Percentiles rank a stretch among this genome's conserved stretches.
Evolutionary conservation across 2,888 invertebrate genomes (phyloP).

Genomic region (Hesperia comma): DNA sequence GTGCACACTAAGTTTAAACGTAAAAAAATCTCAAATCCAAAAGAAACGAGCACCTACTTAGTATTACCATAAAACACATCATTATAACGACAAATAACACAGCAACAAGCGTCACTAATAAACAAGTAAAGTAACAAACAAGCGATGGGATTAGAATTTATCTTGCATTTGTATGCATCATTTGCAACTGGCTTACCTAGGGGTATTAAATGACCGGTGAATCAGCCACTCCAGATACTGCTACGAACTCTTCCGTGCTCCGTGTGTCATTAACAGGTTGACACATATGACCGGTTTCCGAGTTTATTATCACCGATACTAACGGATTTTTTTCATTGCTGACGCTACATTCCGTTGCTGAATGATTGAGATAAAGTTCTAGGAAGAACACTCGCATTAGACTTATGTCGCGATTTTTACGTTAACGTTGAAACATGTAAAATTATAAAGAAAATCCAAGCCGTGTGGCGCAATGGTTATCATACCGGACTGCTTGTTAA

Average conservation of each 20-base stretch:
- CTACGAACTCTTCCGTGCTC: slow-evolving; percentile 30
- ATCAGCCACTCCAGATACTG: slow-evolving; percentile 31
- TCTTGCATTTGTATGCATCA: slow-evolving; percentile 26
- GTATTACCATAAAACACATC: not conserved
- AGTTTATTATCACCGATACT: slow-evolving; percentile 14
- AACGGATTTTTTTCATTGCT: slow-evolving; percentile 29
- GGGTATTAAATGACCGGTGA: slow-evolving; percentile 24
- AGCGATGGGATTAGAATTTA: slow-evolving; percentile 17
- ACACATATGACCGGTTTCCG: slow-evolving; percentile 9
- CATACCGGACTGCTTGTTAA: too few species aligned
- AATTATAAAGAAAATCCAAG: too few species aligned
- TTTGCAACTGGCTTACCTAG: slow-evolving; percentile 24
- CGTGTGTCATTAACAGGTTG: slow-evolving; percentile 18
- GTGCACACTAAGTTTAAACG: too few species aligned
- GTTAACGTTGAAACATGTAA: too few species aligned
- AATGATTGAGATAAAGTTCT: not conserved
- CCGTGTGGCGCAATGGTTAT: too few species aligned
- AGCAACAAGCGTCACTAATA: not conserved
- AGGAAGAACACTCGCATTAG: not conserved
- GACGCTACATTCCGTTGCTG: not conserved
- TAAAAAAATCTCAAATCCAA: too few species aligned
- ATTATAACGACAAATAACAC: not conserved
- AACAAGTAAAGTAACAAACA: slow-evolving; percentile 19
- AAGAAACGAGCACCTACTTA: too few species aligned
- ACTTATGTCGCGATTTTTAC: too few species aligned